phyloP scores from a whole-genome alignment of 2,888 invertebrate species.

The Furcula furcula region DNA sequence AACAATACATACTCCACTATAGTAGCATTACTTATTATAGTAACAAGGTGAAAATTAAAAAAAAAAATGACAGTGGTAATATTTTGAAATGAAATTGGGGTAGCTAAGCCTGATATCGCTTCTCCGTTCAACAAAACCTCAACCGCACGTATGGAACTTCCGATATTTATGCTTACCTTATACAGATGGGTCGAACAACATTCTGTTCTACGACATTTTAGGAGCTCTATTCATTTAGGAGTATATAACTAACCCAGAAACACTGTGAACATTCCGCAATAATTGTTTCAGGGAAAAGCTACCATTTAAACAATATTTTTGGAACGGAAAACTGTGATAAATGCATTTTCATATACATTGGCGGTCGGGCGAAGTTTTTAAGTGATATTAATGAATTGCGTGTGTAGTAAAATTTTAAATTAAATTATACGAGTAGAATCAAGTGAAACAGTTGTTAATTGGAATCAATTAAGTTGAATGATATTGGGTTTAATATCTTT shows the following conservation, averaged over 20 bases:
- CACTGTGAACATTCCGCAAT: slow-evolving; percentile 1
- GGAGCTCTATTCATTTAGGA: slow-evolving; percentile 60
- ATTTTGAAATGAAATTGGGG: too few relatives aligned
- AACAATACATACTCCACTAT: too few relatives aligned
- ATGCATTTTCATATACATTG: slow-evolving; percentile 13
- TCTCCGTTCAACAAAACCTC: slow-evolving; percentile 23
- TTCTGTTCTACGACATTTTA: slow-evolving; percentile 50
- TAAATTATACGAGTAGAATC: too few relatives aligned
- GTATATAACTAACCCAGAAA: slow-evolving; percentile 47
- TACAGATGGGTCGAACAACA: slow-evolving; percentile 52
- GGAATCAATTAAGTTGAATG: too few relatives aligned
- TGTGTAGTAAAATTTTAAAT: not conserved
- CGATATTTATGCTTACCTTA: slow-evolving; percentile 68
- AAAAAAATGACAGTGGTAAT: too few relatives aligned
- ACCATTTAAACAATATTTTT: slow-evolving; percentile 10
- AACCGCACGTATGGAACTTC: slow-evolving; percentile 47
- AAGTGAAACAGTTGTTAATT: too few relatives aligned
- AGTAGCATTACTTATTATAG: too few relatives aligned
- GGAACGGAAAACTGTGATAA: slow-evolving; percentile 20
- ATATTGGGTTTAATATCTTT: too few relatives aligned
- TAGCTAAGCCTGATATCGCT: slow-evolving; percentile 6
- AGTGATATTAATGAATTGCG: slow-evolving; percentile 1
- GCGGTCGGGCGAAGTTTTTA: not conserved
- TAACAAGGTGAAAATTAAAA: too few relatives aligned
- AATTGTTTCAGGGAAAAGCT: slow-evolving; percentile 2